Percentiles rank a stretch among this genome's conserved stretches.
Evolutionary conservation across 2,113 vertebrate genomes (phyloP).

Genomic region (Odontesthes bonariensis): DNA sequence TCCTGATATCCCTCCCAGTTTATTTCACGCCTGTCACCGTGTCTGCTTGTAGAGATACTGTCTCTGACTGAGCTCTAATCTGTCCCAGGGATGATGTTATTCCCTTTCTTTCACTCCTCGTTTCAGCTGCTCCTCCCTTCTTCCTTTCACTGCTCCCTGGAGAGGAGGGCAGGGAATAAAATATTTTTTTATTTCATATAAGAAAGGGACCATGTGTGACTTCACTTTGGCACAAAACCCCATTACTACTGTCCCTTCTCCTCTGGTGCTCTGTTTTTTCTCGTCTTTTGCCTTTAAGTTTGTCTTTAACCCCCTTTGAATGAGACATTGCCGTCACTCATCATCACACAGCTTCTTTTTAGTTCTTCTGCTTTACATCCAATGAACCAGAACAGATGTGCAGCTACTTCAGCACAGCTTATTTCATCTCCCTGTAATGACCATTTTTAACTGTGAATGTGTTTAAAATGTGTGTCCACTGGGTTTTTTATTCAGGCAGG

Average conservation of each 20-base stretch:
- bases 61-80: conserved; percentile 51
- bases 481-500: conserved; percentile 1
- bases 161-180: conserved; percentile 31
- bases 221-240: conserved; percentile 9
- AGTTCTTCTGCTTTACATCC: conserved; percentile 27
- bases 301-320: conserved; percentile 3
- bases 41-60: conserved; percentile 40
- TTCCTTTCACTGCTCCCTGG: conserved; percentile 26
- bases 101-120: conserved; percentile 11
- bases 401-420: conserved; percentile 42
- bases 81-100: conserved; percentile 39
- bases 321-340: conserved; percentile 25
- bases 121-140: conserved; percentile 38
- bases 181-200: conserved; percentile 51
- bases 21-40: conserved; percentile 51
- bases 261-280: conserved; percentile 1
- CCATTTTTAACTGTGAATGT: conserved; percentile 40
- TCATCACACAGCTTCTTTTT: conserved; percentile 10
- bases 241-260: neutral
- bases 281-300: conserved; percentile 3
- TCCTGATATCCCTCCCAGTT: conserved; percentile 31
- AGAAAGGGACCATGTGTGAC: conserved; percentile 41
- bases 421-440: conserved; percentile 51
- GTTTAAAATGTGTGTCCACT: conserved; percentile 36
- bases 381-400: conserved; percentile 58